Evolutionary conservation across 2,888 invertebrate genomes (phyloP).

Genomic region (Chromoteleia sp.): DNA sequence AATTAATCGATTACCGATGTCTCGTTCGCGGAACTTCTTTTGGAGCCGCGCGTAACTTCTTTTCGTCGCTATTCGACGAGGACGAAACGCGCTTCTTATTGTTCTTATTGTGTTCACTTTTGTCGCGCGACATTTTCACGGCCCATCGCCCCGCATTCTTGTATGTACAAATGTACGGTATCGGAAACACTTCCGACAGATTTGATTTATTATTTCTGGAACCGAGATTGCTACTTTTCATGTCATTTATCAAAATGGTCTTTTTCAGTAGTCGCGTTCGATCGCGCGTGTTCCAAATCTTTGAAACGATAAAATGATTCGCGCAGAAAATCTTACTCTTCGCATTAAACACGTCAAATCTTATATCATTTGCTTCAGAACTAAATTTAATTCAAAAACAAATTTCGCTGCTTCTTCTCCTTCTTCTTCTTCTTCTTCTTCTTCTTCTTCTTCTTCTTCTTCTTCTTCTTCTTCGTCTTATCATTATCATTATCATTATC

Average conservation of each 20-base stretch:
- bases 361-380: no score
- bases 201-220: slow-evolving; percentile 40
- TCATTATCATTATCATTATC: no score
- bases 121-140: slow-evolving; percentile 43
- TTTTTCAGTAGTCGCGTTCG: no score
- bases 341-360: no score
- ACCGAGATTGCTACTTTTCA: slow-evolving; percentile 31
- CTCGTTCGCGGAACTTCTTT: slow-evolving; percentile 2
- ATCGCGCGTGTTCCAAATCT: slow-evolving; percentile 1
- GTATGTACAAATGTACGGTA: slow-evolving; percentile 39
- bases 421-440: no score
- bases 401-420: no score
- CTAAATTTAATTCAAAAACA: no score
- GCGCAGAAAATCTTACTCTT: no score
- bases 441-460: no score
- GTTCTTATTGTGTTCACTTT: slow-evolving; percentile 35
- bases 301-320: no score
- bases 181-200: slow-evolving; percentile 32
- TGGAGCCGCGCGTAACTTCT: slow-evolving; percentile 8
- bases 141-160: slow-evolving; percentile 31
- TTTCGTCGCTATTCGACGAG: neutral
- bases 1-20: slow-evolving; percentile 30
- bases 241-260: slow-evolving; percentile 12
- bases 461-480: no score
- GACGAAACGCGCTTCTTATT: slow-evolving; percentile 17